Base-by-base conservation (phyloP, 2,113 vertebrate species). In the Zosterops borbonicus region DNA sequence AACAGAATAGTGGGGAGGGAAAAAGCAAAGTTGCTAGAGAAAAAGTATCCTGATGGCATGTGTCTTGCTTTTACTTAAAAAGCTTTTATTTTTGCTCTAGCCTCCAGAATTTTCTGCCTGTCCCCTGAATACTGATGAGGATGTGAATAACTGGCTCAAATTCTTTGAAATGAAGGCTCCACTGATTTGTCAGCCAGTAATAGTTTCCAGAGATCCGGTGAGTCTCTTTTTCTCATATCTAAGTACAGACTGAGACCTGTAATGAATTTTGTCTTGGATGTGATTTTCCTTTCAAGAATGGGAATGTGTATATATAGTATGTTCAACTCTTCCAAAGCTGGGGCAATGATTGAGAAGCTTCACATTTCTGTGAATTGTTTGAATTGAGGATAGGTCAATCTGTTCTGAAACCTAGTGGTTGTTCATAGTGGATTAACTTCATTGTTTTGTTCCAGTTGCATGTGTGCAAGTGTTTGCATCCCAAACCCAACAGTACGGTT, bases 181-280 rank as follows among this genome's bases (percentile, higher is more conserved):
- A 1, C 96, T 99, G 65, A 97, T 99, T 97, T 99, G 99, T 96
- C 99, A 99, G 95, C 98, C 99, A 23, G 99, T 99, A 81, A 98
- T 99, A 56, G 98, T 99, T 59, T 99, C 99, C 97, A 98, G 94
- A 97, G 99, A 99, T 95, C 99, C 99, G 3, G 99, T 99, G 94
- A 99, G 99, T 97, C 41, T 84, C 29, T 70, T 56, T 77, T 37
- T 88, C 9, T 87, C 2, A 8, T 86, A 80, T 84, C 28, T 82
- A 56, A 71, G 37, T 68, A 22, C 59, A 85, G 87, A 86, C 29
- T 52, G 29, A 88, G 39, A n/a, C 14, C 24, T 95, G 29, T 56
- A 29, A 37, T 64, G 27, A 92, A 46, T 60, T 86, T 55, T 77
- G 9, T 42, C 23, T 53, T 76, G 37, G 6, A 31, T 31, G 10